A percentile compares a stretch with the other conserved stretches of the same genome.
Conservation (phyloP, 2,888 invertebrate species). For the Tiliacea aurago region DNA sequence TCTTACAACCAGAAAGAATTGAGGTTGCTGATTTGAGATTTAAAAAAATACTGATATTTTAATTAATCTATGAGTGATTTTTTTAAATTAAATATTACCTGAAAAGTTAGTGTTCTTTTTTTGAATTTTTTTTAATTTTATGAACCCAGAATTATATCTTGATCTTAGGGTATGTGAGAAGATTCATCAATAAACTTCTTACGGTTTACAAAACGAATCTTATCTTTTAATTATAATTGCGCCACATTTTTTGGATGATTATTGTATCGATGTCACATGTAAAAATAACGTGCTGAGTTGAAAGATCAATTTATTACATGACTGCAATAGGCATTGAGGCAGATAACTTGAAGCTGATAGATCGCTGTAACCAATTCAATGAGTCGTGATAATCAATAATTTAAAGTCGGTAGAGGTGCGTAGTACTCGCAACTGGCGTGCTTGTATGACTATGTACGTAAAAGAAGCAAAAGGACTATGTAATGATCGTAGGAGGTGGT, state of each 20-base stretch:
- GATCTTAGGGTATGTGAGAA: no score
- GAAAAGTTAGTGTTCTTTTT: no score
- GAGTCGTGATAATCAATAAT: not conserved
- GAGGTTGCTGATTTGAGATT: not conserved
- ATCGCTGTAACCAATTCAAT: not conserved
- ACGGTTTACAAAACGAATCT: not conserved
- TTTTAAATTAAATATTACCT: not conserved
- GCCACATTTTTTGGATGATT: slow-evolving; percentile 20
- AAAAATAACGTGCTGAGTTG: slow-evolving; percentile 35
- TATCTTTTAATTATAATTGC: slow-evolving; percentile 12
- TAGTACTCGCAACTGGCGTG: no score
- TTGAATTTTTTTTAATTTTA: not conserved
- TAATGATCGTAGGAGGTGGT: not conserved
- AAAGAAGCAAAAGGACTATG: not conserved
- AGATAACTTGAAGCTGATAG: slow-evolving; percentile 14
- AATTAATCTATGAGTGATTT: not conserved
- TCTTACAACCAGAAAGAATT: not conserved
- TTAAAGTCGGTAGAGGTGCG: not conserved
- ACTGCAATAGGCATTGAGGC: slow-evolving; percentile 1
- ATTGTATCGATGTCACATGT: slow-evolving; percentile 5
- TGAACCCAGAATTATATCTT: not conserved
- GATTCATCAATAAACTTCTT: no score
- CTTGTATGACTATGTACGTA: not conserved
- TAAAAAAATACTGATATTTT: not conserved
- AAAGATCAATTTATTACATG: slow-evolving; percentile 34